Evolutionary conservation across 2,797 vertebrate species (phyloP).

Genomic region (Toxotes lorentzi): DNA sequence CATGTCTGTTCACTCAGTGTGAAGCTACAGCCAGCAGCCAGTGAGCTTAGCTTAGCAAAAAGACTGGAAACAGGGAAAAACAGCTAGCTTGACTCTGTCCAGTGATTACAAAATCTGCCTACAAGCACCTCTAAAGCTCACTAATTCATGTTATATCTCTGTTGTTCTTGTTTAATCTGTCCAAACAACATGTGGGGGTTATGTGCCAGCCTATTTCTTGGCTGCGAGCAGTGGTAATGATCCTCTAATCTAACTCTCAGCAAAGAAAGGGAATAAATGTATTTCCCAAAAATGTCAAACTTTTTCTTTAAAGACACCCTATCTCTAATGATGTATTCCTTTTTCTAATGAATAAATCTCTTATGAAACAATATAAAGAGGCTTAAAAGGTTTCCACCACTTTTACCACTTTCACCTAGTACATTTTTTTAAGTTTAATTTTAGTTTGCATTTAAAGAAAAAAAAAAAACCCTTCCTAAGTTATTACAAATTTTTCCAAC

Average conservation of each 20-base stretch:
- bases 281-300: background rate
- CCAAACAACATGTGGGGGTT: background rate
- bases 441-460: conserved; percentile 18
- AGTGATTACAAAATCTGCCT: background rate
- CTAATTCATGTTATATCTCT: background rate
- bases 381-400: background rate
- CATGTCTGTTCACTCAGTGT: background rate
- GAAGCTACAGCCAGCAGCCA: background rate
- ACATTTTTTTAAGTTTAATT: conserved; percentile 6
- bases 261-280: background rate
- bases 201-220: background rate
- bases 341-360: conserved; percentile 1
- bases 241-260: background rate
- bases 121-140: background rate
- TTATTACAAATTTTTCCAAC: conserved; percentile 3
- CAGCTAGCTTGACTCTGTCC: background rate
- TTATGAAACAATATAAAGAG: background rate
- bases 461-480: background rate
- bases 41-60: conserved; percentile 7
- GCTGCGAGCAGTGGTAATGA: background rate
- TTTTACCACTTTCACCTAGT: background rate
- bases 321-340: background rate
- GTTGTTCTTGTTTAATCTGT: background rate
- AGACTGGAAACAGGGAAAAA: background rate
- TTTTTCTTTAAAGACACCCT: background rate